Evolutionary conservation across 2,888 invertebrate species (phyloP), one percentile per base, ranked within the genome.

Genomic region (Meganola albula): DNA sequence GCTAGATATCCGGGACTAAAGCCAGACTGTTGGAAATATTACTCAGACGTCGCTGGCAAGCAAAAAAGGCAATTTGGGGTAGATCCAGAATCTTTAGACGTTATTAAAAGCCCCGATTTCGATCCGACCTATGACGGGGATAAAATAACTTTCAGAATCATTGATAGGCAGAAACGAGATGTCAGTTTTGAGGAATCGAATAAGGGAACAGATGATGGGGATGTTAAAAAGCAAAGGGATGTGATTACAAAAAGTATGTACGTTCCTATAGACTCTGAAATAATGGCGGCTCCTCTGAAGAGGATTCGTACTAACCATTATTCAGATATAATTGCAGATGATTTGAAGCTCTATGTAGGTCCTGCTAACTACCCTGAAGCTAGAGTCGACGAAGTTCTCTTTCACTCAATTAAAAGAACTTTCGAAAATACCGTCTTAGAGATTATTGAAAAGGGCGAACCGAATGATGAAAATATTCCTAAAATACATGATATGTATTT

Each of bases 21-120:
- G 27, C 74, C 73, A 1, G 74, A 78, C 29, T 70, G 75, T 31
- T 84, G 83, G 83, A 84, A 84, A 32, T 74, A 71, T 27, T 84
- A 84, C 40, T 82, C 82, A 0, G 78, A 83, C 40, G 73, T 83
- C 0, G 74, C 76, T 12, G 84, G 84, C 0, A 83, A 82, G 43
- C 78, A 79, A 35, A 84, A 79, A 31, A 52, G 84, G n/a, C 76
- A 83, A 34, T 84, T 82, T 29, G 84, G 84, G 0, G 79, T 84
- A 0, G 84, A 84, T 37, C 82, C 80, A 0, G 72, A 73, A 22
- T 84, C 84, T 0, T 37, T 84, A 20, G 72, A 78, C 31, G 61
- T 83, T 0, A 74, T 84, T 0, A 82, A 72, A 44, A 69, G 62
- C 18, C 58, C 72, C 0, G 56, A 73, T 21, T 83, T 84, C 5